Base-by-base conservation (phyloP, 1,140 invertebrate species). In the Diachasma alloeum region DNA sequence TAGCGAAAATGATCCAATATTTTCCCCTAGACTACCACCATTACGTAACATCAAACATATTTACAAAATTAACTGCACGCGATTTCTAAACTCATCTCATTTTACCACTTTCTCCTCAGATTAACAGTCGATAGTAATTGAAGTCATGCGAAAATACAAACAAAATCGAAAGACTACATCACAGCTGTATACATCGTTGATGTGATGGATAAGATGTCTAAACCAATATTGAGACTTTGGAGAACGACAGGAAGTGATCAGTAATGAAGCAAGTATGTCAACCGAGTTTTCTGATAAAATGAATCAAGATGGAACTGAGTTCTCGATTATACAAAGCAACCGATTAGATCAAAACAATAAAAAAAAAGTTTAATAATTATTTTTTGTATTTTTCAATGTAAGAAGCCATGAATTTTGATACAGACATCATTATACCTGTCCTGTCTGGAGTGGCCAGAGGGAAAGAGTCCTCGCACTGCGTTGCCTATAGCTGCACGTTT, bases 361-460 rank as follows among this genome's bases (percentile, higher is more conserved):
- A 74, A 77, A 81, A 80, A 79, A 69, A n/a, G 70, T 85, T 84
- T 63, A 26, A 81, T 80, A 80, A 81, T 81, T 76, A 39, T 79
- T 78, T 76, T 42, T 82, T 77, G 75, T 48, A 79, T 83, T 81
- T 87, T 86, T 83, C 80, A 86, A 84, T 88, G 84, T 88, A 89
- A 88, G 74, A 89, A 89, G 88, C 66, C 88, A 87, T 89, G 87
- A 88, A 37, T 88, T 82, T 89, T 88, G 88, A 89, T 89, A 89
- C 87, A 87, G 88, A 89, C 88, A 89, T 89, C 87, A 88, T 89
- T 89, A 88, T 89, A 89, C 88, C 88, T 89, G 88, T 89, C 88
- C 88, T 89, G 88, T 87, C 87, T 89, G 82, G 83, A 86, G 84
- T 89, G 87, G 88, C 87, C 83, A 85, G 87, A 89, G 84, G 88